phyloP scores from a whole-genome alignment of 2,113 vertebrate genomes.

The Caranx melampygus region DNA sequence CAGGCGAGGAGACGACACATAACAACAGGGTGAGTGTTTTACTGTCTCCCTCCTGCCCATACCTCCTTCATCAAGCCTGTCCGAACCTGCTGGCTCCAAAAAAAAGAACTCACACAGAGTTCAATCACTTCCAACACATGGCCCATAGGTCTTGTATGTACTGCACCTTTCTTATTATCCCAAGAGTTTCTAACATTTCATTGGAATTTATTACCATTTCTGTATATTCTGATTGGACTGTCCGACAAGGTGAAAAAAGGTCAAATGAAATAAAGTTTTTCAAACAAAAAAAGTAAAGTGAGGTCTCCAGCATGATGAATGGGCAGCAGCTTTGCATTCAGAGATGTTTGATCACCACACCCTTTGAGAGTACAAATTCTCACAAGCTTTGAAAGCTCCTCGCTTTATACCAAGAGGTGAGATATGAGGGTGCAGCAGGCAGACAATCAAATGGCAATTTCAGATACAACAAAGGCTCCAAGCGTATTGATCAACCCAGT shows the following conservation, averaged over 20 bases:
- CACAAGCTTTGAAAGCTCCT: not conserved
- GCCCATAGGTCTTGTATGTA: not conserved
- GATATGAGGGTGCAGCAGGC: not conserved
- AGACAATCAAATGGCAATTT: not conserved
- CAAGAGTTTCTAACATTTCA: not conserved
- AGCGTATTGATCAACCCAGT: not conserved
- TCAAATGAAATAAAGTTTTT: not conserved
- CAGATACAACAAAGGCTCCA: not conserved
- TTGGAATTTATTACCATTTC: not conserved
- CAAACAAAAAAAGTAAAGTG: not conserved
- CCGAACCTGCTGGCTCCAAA: constrained; percentile 54
- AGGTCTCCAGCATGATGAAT: not conserved
- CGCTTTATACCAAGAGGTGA: not conserved
- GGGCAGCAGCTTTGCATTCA: not conserved
- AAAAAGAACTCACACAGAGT: constrained; percentile 37
- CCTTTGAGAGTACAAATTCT: not conserved
- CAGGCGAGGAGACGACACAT: constrained; percentile 51
- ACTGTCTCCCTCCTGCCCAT: constrained; percentile 40
- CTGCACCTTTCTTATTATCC: not conserved
- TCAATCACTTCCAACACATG: constrained; percentile 11
- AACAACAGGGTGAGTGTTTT: constrained; percentile 70
- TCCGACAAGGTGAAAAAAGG: not conserved
- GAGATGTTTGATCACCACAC: not conserved
- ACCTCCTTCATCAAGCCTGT: constrained; percentile 51
- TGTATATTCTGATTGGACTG: not conserved